A percentile compares a stretch with the other conserved stretches of the same genome.
phyloP scores from a whole-genome alignment of 2,888 invertebrate genomes.

The Orgyia antiqua region DNA sequence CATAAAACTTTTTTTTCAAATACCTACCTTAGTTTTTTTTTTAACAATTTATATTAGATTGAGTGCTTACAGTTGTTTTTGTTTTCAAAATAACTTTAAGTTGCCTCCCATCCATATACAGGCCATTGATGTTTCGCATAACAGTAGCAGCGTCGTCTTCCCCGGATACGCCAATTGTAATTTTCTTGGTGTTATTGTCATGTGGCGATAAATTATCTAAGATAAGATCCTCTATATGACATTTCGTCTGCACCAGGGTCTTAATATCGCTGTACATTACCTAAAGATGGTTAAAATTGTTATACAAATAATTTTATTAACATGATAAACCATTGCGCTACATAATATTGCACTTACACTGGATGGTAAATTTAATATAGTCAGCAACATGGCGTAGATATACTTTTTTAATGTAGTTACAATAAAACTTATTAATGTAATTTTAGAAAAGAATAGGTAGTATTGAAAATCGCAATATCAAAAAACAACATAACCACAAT shows the following conservation, averaged over 20 bases:
- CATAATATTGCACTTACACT: slow-evolving; percentile 1
- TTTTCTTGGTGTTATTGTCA: slow-evolving; percentile 23
- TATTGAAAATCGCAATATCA: too few relatives aligned
- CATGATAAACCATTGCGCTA: neutral
- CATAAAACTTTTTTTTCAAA: too few relatives aligned
- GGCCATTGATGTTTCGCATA: slow-evolving; percentile 32
- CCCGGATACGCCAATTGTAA: slow-evolving; percentile 37
- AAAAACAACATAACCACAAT: too few relatives aligned
- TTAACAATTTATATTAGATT: neutral
- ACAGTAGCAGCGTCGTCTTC: slow-evolving; percentile 37
- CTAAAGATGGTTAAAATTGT: neutral
- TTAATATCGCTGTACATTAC: slow-evolving; percentile 34
- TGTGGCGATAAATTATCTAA: slow-evolving; percentile 32
- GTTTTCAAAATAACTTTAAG: slow-evolving; percentile 28
- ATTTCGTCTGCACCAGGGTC: slow-evolving; percentile 30
- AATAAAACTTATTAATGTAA: too few relatives aligned
- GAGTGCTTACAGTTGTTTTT: slow-evolving; percentile 25
- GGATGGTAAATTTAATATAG: slow-evolving; percentile 6
- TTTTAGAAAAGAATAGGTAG: too few relatives aligned
- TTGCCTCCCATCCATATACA: slow-evolving; percentile 27
- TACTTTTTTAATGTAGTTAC: too few relatives aligned
- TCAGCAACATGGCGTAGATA: slow-evolving; percentile 5
- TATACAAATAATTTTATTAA: too few relatives aligned
- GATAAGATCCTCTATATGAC: slow-evolving; percentile 33
- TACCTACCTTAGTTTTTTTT: too few relatives aligned